These are phyloP conservation scores for Oceanites oceanicus DNA, from an alignment of 2,113 vertebrate genomes.

Conservation along the genomic window DNA sequence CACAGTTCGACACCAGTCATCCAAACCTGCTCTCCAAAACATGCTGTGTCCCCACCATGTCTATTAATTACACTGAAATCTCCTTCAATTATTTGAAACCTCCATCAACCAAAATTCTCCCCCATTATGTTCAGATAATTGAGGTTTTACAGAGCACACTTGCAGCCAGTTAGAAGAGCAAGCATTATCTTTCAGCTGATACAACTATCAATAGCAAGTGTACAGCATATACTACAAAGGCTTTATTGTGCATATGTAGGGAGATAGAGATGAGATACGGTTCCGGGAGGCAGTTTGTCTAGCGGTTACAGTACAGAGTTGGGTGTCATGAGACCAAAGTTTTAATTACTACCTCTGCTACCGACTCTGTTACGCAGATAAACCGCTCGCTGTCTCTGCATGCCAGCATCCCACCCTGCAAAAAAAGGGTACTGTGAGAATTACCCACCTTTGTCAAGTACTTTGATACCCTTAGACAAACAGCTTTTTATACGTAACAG, in stretches of 20 bases:
- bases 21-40: neutral
- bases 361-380: conserved; percentile 32
- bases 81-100: neutral
- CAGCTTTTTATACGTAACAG: neutral
- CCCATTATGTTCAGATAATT: conserved; percentile 52
- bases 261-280: conserved; percentile 65
- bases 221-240: conserved; percentile 66
- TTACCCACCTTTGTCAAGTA: conserved; percentile 39
- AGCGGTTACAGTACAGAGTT: conserved; percentile 56
- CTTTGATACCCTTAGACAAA: conserved; percentile 48
- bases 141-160: conserved; percentile 37
- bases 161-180: conserved; percentile 41
- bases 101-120: conserved; percentile 39
- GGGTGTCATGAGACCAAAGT: conserved; percentile 65
- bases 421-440: conserved; percentile 33
- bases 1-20: neutral
- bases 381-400: conserved; percentile 11
- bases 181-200: conserved; percentile 69
- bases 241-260: conserved; percentile 67
- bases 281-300: conserved; percentile 58
- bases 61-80: neutral
- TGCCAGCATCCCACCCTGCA: conserved; percentile 42
- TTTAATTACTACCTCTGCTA: conserved; percentile 67
- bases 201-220: conserved; percentile 69
- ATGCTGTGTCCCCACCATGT: neutral